Base-by-base conservation (phyloP, 2,113 vertebrate genomes). In the Grus americana region DNA sequence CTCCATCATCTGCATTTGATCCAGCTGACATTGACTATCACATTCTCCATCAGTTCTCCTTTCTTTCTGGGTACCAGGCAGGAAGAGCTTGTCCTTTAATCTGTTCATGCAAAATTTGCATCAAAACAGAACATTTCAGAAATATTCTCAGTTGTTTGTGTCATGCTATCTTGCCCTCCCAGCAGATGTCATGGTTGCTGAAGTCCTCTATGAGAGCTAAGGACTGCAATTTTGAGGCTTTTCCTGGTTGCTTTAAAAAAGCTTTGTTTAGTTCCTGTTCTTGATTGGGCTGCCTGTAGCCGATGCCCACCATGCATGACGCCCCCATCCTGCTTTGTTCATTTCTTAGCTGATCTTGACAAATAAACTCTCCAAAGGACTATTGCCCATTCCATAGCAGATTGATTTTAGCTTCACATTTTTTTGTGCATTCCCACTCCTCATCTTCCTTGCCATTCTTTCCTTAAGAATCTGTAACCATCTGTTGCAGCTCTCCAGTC, bases 291-390 rank as follows among this genome's bases (percentile, higher is more conserved):
- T 12, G 6, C 54, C 26, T 34, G 15, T 36, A 72, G 10, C 52
- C 47, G 58, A 49, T 58, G 27, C 19, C 19, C 15, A 22, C 6
- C 7, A 38, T 55, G 30, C 15, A 76, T 27, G 14, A 40, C 18
- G 2, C n/a, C 4, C 5, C 21, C 6, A 4, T 5, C 16, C 26
- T 10, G 2, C 47, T 61, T 42, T 36, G 11, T 21, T 44, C n/a
- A 5, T 79, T 72, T 84, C 59, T 84, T 93, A 32, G 46, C 15
- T 72, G 18, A 42, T 73, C 11, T 59, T 88, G 34, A 36, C 24
- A 47, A 71, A 59, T 32, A 59, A 73, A n/a, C 8, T 65, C 32
- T 46, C 18, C 21, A 52, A 46, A 38, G 27, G 15, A 44, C 59
- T 20, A 19, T 26, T 72, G 23, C 7, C 5, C 29, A 21, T 73